Evolutionary conservation across 2,797 vertebrate species (phyloP).

Genomic region (Fundulus diaphanus): DNA sequence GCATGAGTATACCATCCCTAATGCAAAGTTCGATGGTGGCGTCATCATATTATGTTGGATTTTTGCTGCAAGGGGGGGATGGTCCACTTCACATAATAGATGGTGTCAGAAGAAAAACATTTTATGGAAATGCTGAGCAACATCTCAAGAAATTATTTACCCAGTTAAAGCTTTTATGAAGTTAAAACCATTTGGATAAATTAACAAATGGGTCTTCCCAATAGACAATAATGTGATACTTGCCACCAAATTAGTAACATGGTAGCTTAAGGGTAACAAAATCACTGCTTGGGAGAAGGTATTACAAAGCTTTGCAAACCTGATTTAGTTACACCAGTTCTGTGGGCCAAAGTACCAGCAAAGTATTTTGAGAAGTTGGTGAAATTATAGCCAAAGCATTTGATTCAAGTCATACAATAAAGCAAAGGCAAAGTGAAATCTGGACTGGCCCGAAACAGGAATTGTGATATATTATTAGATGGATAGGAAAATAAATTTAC

Average conservation of each 20-base stretch:
- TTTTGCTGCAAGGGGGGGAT: not conserved
- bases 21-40: not conserved
- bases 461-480: not conserved
- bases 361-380: not conserved
- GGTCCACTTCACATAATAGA: too few relatives aligned
- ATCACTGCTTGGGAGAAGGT: not conserved
- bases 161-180: not conserved
- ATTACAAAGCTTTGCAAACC: not conserved
- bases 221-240: not conserved
- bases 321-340: not conserved
- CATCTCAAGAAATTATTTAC: not conserved
- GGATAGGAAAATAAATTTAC: not conserved
- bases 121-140: not conserved
- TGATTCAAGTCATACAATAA: not conserved
- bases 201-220: not conserved
- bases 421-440: too few relatives aligned
- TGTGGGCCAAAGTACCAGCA: too few relatives aligned
- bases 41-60: not conserved
- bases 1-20: not conserved
- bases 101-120: not conserved
- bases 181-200: not conserved
- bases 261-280: not conserved
- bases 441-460: not conserved
- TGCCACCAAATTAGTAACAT: not conserved
- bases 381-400: not conserved